phyloP scores from a whole-genome alignment of 2,113 vertebrate genomes.

The Raphicerus campestris region DNA sequence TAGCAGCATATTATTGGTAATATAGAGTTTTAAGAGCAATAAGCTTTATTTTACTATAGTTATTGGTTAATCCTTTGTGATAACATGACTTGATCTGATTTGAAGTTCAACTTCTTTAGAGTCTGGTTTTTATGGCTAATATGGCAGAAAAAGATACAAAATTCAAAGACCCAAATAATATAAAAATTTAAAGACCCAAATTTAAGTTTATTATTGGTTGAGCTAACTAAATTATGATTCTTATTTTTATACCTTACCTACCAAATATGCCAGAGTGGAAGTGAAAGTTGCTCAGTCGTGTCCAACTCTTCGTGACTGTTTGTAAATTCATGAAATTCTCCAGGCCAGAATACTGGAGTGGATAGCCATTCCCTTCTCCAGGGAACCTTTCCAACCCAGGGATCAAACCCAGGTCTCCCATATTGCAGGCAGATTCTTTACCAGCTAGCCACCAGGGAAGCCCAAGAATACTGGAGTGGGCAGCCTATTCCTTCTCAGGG shows the following conservation, averaged over 20 bases:
- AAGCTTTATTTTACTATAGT: background rate
- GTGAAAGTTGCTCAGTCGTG: background rate
- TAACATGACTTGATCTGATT: background rate
- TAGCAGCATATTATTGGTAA: background rate
- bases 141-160: background rate
- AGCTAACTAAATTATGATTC: background rate
- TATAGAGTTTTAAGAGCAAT: background rate
- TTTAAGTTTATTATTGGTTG: background rate
- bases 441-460: background rate
- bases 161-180: background rate
- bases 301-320: background rate
- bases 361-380: background rate
- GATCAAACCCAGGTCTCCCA: background rate
- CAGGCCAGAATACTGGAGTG: background rate
- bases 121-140: background rate
- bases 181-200: background rate
- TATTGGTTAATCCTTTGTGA: background rate
- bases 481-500: background rate
- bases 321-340: background rate
- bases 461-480: background rate
- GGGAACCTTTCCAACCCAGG: background rate
- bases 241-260: background rate
- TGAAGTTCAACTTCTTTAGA: conserved; percentile 1
- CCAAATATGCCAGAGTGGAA: background rate
- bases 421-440: background rate